Conservation (phyloP, 1,140 invertebrate species). For the Drosophila nasuta region DNA sequence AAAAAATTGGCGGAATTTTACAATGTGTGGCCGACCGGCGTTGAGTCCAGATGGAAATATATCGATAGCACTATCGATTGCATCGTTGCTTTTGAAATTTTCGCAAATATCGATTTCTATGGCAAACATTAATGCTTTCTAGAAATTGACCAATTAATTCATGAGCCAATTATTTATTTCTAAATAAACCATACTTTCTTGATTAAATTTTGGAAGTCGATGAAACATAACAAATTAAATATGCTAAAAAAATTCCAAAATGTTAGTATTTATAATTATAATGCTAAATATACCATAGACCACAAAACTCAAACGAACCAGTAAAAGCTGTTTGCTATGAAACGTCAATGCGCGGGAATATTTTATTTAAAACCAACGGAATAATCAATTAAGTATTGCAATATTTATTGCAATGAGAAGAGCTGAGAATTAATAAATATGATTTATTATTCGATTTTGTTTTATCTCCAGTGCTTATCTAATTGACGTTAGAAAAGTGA, state of each 20-base stretch:
- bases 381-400: too few relatives aligned
- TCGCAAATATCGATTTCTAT: background rate
- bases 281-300: background rate
- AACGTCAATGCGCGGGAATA: background rate
- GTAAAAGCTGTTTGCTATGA: conserved; percentile 29
- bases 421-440: too few relatives aligned
- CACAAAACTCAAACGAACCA: background rate
- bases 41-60: too few relatives aligned
- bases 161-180: too few relatives aligned
- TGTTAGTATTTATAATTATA: background rate
- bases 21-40: conserved; percentile 27
- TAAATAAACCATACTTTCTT: too few relatives aligned
- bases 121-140: too few relatives aligned
- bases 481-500: conserved; percentile 69
- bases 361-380: background rate
- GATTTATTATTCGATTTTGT: background rate
- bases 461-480: conserved; percentile 27
- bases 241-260: too few relatives aligned
- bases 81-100: conserved; percentile 7
- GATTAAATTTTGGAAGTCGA: too few relatives aligned
- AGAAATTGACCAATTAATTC: too few relatives aligned
- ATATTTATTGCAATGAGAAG: too few relatives aligned
- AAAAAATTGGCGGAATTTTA: conserved; percentile 33
- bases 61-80: background rate
- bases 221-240: too few relatives aligned